Evolutionary conservation across 2,888 invertebrate species (phyloP).

Genomic region (Bembecia ichneumoniformis): DNA sequence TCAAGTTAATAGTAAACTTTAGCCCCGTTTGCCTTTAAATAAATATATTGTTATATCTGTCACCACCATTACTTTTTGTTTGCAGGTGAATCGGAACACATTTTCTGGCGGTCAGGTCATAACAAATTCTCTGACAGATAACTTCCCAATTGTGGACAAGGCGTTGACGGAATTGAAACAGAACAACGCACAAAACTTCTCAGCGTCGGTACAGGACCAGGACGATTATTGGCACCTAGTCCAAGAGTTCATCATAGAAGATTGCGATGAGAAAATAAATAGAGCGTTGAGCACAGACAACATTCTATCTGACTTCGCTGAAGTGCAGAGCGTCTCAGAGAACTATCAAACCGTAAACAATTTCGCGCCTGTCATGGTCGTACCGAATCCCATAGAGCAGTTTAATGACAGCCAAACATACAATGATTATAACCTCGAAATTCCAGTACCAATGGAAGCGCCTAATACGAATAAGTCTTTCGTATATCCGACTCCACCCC

Average conservation of each 20-base stretch:
- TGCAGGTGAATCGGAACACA: constrained; percentile 41
- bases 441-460: background rate
- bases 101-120: constrained; percentile 49
- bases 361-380: background rate
- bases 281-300: constrained; percentile 9
- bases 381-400: constrained; percentile 22
- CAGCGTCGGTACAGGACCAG: constrained; percentile 28
- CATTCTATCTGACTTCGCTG: constrained; percentile 18
- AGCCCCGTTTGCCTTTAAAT: background rate
- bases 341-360: background rate
- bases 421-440: background rate
- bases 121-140: constrained; percentile 29
- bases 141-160: constrained; percentile 27
- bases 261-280: constrained; percentile 11
- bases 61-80: constrained; percentile 4
- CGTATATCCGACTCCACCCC: constrained; percentile 36
- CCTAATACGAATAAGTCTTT: background rate
- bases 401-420: constrained; percentile 12
- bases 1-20: no score
- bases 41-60: constrained; percentile 3
- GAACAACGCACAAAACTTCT: constrained; percentile 29
- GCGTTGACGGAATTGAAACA: constrained; percentile 28
- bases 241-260: constrained; percentile 30
- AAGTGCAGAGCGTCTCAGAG: constrained; percentile 9
- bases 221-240: constrained; percentile 29